A percentile compares a stretch with the other conserved stretches of the same genome.
These are phyloP conservation scores for Coracopsis vasa DNA, from an alignment of 2,113 vertebrate species.

Conservation along the genomic window DNA sequence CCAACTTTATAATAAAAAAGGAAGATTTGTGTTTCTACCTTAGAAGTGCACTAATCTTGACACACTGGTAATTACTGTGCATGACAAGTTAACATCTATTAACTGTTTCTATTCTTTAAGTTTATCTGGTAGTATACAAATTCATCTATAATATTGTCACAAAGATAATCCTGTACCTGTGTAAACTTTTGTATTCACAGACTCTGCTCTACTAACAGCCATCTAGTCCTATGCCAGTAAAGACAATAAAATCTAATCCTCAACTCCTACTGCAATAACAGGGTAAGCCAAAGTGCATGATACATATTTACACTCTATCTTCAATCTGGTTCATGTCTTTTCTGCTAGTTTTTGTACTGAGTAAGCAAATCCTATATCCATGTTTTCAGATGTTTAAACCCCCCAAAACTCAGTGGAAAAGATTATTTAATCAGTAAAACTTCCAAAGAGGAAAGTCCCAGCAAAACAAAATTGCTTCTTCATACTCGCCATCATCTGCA, in stretches of 20 bases:
- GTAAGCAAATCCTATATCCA: background rate
- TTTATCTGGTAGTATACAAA: background rate
- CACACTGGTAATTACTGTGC: background rate
- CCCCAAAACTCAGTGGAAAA: background rate
- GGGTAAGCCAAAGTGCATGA: background rate
- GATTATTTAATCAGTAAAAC: background rate
- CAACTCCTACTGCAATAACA: background rate
- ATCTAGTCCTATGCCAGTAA: background rate
- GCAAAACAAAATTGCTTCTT: background rate
- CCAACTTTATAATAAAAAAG: background rate
- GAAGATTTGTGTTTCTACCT: background rate
- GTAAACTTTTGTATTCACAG: background rate
- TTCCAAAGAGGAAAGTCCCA: background rate
- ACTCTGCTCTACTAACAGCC: background rate
- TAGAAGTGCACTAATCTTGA: background rate
- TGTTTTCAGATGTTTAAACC: background rate
- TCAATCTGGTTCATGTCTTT: background rate
- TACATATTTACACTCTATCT: background rate
- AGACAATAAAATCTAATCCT: background rate
- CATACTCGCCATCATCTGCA: slow-evolving; percentile 81
- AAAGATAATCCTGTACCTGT: background rate
- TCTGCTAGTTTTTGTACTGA: background rate
- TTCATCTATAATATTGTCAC: background rate
- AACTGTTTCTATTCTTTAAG: background rate
- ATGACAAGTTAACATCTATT: background rate